These are phyloP conservation scores for Arothron firmamentum DNA, from an alignment of 2,113 vertebrate genomes.

Conservation along the genomic window DNA sequence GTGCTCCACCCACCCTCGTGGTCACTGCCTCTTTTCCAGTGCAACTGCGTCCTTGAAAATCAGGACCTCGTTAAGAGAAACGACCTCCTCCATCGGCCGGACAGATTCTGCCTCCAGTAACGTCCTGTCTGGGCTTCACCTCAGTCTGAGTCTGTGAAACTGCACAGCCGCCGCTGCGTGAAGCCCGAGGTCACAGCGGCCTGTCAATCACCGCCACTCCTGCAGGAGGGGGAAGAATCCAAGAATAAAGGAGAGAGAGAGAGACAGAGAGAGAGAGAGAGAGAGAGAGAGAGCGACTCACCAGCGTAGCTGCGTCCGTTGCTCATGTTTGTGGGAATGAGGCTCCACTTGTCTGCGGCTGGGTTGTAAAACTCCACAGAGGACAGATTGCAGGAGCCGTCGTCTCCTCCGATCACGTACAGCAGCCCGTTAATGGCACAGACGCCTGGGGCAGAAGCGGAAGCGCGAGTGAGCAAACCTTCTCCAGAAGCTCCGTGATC, in stretches of 20 bases:
- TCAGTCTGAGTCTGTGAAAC: slow-evolving; percentile 2
- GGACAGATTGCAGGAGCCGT: slow-evolving; percentile 92
- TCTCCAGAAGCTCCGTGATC: background rate
- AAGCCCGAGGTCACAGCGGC: slow-evolving; percentile 77
- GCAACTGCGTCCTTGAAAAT: slow-evolving; percentile 19
- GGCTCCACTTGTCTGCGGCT: slow-evolving; percentile 88
- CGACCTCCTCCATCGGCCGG: background rate
- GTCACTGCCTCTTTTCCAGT: slow-evolving; percentile 20
- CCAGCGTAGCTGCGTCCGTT: slow-evolving; percentile 95
- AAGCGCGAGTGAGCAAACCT: background rate
- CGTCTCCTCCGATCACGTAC: slow-evolving; percentile 94
- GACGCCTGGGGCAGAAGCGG: slow-evolving; percentile 75
- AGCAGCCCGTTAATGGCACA: slow-evolving; percentile 91
- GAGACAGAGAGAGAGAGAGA: too few species aligned
- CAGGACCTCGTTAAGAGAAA: background rate
- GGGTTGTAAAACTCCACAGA: slow-evolving; percentile 96
- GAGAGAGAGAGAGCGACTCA: too few species aligned
- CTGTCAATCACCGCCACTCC: slow-evolving; percentile 96
- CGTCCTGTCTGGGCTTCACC: background rate
- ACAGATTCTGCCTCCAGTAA: background rate
- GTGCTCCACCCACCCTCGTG: background rate
- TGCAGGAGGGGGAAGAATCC: slow-evolving; percentile 42
- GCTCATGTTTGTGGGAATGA: slow-evolving; percentile 94
- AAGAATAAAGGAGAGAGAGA: too few species aligned
- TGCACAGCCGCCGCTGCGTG: background rate